Conservation (phyloP, 2,888 invertebrate species). For the Aethes cnicana region DNA sequence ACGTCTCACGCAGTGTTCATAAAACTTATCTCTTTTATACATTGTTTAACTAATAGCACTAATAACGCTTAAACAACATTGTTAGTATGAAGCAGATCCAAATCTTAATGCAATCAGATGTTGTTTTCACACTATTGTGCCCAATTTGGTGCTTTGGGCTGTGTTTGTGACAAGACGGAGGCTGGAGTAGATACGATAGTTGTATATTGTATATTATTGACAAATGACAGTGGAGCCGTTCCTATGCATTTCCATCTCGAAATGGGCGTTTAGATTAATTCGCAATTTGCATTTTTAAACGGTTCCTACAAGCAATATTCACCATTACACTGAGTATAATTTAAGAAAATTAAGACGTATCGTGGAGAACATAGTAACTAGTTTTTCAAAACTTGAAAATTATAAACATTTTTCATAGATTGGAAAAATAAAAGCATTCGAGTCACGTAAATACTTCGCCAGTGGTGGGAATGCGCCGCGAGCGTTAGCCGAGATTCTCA, state of each 20-base stretch:
- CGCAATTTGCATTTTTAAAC: no score
- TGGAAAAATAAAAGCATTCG: conserved; percentile 29
- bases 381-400: conserved; percentile 3
- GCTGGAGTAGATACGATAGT: no score
- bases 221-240: no score
- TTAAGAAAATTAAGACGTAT: no score
- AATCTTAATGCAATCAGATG: conserved; percentile 59
- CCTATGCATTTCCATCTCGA: no score
- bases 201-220: no score
- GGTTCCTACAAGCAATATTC: no score
- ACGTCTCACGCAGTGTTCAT: conserved; percentile 43
- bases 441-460: conserved; percentile 34
- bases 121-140: conserved; percentile 68
- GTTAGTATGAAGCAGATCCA: conserved; percentile 55
- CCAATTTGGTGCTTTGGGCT: conserved; percentile 43
- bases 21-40: conserved; percentile 55
- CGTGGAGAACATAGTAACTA: no score
- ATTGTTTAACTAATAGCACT: conserved; percentile 62
- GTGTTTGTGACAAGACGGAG: conserved; percentile 4
- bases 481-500: conserved; percentile 58
- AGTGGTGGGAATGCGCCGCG: conserved; percentile 46
- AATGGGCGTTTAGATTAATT: no score
- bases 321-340: no score
- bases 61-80: conserved; percentile 55
- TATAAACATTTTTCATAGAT: background rate